Base-by-base conservation (phyloP, 2,888 invertebrate species). In the Pristionchus arcanus region DNA sequence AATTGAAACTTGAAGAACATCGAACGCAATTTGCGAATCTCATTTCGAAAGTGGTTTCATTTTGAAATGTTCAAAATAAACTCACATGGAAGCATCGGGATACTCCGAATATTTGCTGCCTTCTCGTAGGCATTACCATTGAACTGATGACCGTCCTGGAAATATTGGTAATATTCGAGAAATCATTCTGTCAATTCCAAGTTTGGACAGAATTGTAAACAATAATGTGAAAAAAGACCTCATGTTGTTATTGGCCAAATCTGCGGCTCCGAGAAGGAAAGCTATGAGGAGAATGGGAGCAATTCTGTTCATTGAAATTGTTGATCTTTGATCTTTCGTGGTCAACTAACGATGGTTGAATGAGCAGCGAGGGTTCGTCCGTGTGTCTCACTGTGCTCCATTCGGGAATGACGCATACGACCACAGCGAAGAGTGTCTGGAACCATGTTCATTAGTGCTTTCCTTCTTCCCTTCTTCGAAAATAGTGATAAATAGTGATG, bases 361-460 rank as follows among this genome's bases (percentile, higher is more conserved):
- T 66, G 87, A 87, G 87, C n/a, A 87, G 68, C 34, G 66, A 59
- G 3, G 87, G 87, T 19, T 66, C 66, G 25, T 87, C 87, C 28
- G 55, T 87, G 9, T 63, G 87, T 34, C 49, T 68, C 66, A 87
- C 87, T 34, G 87, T 87, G 34, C 87, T 87, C 87, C 87, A 87
- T 59, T 63, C 66, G 25, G 87, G 87, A 37, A 87, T 28, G 2
- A 42, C 11, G 9, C 31, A 59, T 1, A 87, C 55, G 16, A 68
- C 34, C 28, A 87, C 3, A 28, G 49, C 7, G 68, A 66, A 87
- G 66, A 87, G 37, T 4, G 34, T 25, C 63, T 87, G 87, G 19
- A 87, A 87, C 13, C 0, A 21, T n/a, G n/a, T n/a, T n/a, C n/a
- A n/a, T n/a, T n/a, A n/a, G n/a, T n/a, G n/a, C n/a, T n/a, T n/a